Conservation (phyloP, 1,140 invertebrate species). For the Carposina sasakii region DNA sequence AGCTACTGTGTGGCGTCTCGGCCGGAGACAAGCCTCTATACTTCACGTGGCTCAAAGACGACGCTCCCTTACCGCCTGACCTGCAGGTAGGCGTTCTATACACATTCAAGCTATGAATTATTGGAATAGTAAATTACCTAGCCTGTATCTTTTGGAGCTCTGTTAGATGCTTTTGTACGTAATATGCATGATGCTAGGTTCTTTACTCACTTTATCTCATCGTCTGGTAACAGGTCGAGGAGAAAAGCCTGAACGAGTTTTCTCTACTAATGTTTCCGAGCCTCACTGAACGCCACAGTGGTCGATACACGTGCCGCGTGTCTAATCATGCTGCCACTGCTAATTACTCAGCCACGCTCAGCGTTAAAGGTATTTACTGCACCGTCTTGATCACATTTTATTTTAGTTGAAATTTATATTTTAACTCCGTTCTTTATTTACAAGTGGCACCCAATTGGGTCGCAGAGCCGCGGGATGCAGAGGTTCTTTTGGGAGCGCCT, state of each 20-base stretch:
- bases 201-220: too few species aligned
- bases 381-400: too few species aligned
- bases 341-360: conserved; percentile 81
- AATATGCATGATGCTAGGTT: too few species aligned
- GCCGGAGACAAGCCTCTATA: conserved; percentile 84
- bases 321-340: conserved; percentile 82
- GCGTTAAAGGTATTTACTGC: conserved; percentile 78
- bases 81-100: conserved; percentile 66
- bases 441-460: conserved; percentile 85
- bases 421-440: not conserved
- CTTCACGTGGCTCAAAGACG: conserved; percentile 75
- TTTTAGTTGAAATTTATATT: too few species aligned
- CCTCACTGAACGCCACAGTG: conserved; percentile 79
- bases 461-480: conserved; percentile 78
- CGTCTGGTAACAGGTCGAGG: conserved; percentile 79
- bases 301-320: conserved; percentile 86
- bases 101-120: too few species aligned
- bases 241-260: conserved; percentile 79
- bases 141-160: too few species aligned
- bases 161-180: conserved; percentile 18
- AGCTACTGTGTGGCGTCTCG: conserved; percentile 83
- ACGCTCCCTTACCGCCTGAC: conserved; percentile 74
- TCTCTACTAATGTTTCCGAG: conserved; percentile 80
- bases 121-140: too few species aligned
- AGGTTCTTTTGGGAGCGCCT: conserved; percentile 77